Evolutionary conservation across 2,113 vertebrate species (phyloP).

Genomic region (Platysteira castanea): DNA sequence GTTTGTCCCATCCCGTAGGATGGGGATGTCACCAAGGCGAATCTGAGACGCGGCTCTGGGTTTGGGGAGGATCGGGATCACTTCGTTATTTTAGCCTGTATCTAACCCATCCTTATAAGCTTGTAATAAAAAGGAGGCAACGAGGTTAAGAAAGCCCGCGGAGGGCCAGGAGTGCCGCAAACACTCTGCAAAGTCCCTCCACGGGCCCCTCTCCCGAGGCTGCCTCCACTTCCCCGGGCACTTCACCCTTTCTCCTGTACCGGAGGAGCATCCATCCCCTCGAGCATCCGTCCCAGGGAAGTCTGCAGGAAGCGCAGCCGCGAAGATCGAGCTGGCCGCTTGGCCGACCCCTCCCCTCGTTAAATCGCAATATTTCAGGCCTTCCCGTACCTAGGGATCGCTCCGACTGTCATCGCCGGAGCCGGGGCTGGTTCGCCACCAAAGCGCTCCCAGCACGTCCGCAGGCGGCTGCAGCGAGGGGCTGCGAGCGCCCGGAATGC

Average conservation of each 20-base stretch:
- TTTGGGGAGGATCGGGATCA: too few species aligned
- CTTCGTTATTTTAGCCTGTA: neutral
- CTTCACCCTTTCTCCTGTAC: neutral
- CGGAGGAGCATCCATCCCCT: neutral
- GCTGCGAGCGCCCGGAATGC: constrained; percentile 58
- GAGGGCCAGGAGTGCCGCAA: too few species aligned
- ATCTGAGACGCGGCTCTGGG: neutral
- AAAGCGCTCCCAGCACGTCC: constrained; percentile 6
- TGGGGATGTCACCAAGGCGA: neutral
- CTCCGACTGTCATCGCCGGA: constrained; percentile 57
- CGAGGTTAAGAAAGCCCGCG: neutral
- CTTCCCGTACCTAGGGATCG: constrained; percentile 7
- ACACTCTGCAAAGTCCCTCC: neutral
- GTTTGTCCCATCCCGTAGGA: neutral
- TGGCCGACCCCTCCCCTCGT: neutral
- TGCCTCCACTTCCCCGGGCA: neutral
- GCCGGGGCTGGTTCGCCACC: neutral
- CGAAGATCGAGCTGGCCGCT: neutral
- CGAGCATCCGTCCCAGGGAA: neutral
- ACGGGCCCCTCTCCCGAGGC: neutral
- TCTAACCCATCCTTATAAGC: neutral
- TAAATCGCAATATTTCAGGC: constrained; percentile 66
- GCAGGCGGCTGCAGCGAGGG: constrained; percentile 25
- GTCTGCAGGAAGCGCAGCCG: neutral
- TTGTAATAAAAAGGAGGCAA: neutral